A percentile compares a stretch with the other conserved stretches of the same genome.
Conservation (phyloP, 2,888 invertebrate genomes). For the Linyphia triangularis region DNA sequence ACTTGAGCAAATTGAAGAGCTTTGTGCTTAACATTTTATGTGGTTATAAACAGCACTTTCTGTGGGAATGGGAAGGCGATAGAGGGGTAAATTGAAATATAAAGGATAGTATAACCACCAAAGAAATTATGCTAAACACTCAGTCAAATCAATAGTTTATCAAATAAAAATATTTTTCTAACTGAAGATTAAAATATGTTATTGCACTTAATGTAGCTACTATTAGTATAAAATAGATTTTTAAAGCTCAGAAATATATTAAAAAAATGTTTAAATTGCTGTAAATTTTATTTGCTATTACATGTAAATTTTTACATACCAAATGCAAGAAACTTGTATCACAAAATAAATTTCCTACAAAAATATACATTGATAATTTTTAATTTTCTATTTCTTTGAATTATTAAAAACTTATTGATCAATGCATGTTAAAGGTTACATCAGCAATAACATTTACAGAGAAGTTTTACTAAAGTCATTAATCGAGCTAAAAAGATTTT, state of each 20-base stretch:
- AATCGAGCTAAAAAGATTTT: not conserved
- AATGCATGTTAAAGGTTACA: no score
- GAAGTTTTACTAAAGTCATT: not conserved
- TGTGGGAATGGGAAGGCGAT: not conserved
- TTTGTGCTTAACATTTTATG: no score
- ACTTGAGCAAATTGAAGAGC: no score
- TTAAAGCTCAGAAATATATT: not conserved
- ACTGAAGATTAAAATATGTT: not conserved
- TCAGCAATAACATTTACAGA: no score
- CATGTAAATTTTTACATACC: not conserved
- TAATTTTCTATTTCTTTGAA: not conserved
- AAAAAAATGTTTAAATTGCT: not conserved
- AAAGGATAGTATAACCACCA: not conserved
- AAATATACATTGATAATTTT: conserved; percentile 8
- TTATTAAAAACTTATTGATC: not conserved
- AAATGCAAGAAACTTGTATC: conserved; percentile 18
- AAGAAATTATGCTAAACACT: not conserved
- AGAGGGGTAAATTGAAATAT: not conserved
- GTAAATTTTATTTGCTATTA: not conserved
- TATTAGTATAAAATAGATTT: not conserved
- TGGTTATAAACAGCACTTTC: not conserved
- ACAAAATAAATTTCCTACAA: conserved; percentile 46
- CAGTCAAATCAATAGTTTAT: not conserved
- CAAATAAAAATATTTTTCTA: not conserved
- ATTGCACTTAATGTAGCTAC: not conserved